A percentile compares a stretch with the other conserved stretches of the same genome.
These are phyloP conservation scores for Brachionus plicatilis DNA, from an alignment of 1,140 invertebrate genomes.

Conservation along the genomic window DNA sequence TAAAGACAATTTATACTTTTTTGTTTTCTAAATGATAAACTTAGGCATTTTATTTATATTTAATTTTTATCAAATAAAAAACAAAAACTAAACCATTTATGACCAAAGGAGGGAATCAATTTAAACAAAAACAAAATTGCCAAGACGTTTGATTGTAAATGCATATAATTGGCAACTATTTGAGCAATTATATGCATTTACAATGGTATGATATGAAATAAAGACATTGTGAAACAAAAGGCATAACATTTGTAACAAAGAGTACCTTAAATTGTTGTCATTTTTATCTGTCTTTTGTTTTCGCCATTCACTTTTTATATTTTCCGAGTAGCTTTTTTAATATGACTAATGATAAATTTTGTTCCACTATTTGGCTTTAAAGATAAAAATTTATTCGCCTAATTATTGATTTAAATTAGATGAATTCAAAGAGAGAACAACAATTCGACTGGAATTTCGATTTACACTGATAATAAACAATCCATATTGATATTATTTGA, in stretches of 20 bases:
- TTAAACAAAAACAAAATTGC: neutral
- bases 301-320: neutral
- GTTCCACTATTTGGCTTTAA: neutral
- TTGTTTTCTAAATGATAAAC: neutral
- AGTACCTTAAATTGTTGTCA: neutral
- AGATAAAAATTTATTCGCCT: constrained; percentile 18
- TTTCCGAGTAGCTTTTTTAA: neutral
- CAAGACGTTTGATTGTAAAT: neutral
- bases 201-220: neutral
- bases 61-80: neutral
- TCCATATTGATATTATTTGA: constrained; percentile 16
- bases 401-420: constrained; percentile 31
- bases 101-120: neutral
- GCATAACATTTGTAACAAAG: neutral
- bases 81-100: neutral
- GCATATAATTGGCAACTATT: neutral
- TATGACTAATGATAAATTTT: neutral
- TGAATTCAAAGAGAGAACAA: neutral
- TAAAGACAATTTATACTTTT: neutral
- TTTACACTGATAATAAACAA: constrained; percentile 10
- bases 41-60: neutral
- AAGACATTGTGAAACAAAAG: neutral
- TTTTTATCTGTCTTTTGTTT: neutral
- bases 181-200: neutral
- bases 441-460: constrained; percentile 1